Evolutionary conservation across 2,888 invertebrate species (phyloP).

Genomic region (Iselma pallidipennis): DNA sequence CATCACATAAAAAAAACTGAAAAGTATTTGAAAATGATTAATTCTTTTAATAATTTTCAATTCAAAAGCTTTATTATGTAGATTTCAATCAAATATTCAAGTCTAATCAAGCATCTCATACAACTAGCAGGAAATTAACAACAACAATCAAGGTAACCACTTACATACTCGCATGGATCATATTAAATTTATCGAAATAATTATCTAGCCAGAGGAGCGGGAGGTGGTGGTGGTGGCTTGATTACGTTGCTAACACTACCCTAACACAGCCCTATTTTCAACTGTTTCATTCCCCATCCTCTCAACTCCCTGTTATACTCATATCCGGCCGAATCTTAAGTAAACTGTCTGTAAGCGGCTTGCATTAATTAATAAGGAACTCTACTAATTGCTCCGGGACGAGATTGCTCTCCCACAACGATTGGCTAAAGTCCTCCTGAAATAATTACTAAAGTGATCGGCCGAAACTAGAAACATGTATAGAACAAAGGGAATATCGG

Average conservation of each 20-base stretch:
- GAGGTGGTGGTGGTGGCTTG: constrained; percentile 37
- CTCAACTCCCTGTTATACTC: constrained; percentile 29
- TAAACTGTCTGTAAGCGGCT: constrained; percentile 56
- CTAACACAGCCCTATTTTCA: constrained; percentile 25
- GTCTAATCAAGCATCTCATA: constrained; percentile 34
- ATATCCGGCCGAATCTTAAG: constrained; percentile 54
- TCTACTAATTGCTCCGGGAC: constrained; percentile 56
- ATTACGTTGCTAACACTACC: constrained; percentile 42
- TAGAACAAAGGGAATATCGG: too few species aligned
- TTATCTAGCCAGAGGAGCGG: constrained; percentile 47
- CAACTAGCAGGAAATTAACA: constrained; percentile 51
- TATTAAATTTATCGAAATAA: constrained; percentile 56
- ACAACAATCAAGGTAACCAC: constrained; percentile 54
- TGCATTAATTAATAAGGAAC: constrained; percentile 58
- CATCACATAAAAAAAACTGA: too few species aligned
- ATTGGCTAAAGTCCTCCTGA: constrained; percentile 45
- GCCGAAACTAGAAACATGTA: constrained; percentile 10
- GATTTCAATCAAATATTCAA: constrained; percentile 33
- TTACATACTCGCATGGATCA: constrained; percentile 52
- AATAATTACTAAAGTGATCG: constrained; percentile 47
- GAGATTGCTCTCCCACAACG: constrained; percentile 45
- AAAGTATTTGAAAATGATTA: too few species aligned
- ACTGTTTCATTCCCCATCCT: constrained; percentile 20
- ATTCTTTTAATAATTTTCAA: not conserved
- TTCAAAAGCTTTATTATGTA: not conserved